Evolutionary conservation across 2,113 vertebrate species (phyloP).

Genomic region (Macaca fascicularis): T2T-MFA8v1.1 NC_088375.1:186035501-186036000

Average conservation of each 20-base stretch:
- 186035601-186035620: background rate
- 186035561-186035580: background rate
- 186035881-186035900: conserved; percentile 86
- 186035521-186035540: background rate
- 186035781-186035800: conserved; percentile 78
- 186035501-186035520: background rate
- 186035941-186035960: conserved; percentile 84
- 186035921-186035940: conserved; percentile 84
- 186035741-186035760: background rate
- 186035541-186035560: background rate
- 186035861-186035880: conserved; percentile 85
- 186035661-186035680: background rate
- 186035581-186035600: background rate
- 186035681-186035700: background rate
- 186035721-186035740: background rate
- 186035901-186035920: conserved; percentile 79
- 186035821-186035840: conserved; percentile 90
- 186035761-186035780: conserved; percentile 36
- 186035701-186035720: background rate
- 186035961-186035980: conserved; percentile 93
- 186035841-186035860: conserved; percentile 87
- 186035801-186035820: conserved; percentile 88
- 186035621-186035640: background rate
- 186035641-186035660: background rate
- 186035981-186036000: conserved; percentile 92